Conservation (phyloP, 2,797 vertebrate species). For the Coilia nasus region DNA sequence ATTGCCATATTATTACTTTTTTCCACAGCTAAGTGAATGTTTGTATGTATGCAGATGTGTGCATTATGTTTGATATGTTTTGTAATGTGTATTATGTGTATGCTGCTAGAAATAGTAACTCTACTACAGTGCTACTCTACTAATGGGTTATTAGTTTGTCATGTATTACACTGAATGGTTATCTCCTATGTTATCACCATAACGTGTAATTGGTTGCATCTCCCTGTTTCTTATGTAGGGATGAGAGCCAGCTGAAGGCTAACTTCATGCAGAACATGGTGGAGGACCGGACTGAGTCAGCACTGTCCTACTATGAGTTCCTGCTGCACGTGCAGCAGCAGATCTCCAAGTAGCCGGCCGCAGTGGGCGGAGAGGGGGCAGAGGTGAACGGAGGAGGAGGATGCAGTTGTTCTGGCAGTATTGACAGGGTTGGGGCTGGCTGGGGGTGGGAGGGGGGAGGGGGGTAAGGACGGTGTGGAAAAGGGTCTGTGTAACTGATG, state of each 20-base stretch:
- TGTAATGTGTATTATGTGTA: too few relatives aligned
- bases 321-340: conserved; percentile 96
- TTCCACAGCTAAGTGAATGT: too few relatives aligned
- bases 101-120: too few relatives aligned
- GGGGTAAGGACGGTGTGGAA: background rate
- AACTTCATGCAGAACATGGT: conserved; percentile 95
- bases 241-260: conserved; percentile 89
- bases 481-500: background rate
- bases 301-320: conserved; percentile 97
- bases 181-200: too few relatives aligned
- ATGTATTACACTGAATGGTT: too few relatives aligned
- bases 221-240: conserved; percentile 70
- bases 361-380: background rate
- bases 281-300: conserved; percentile 96
- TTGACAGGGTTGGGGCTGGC: background rate
- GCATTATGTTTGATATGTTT: too few relatives aligned
- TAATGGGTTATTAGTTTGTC: too few relatives aligned
- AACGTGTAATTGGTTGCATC: too few relatives aligned
- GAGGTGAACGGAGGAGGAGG: conserved; percentile 26
- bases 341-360: conserved; percentile 87
- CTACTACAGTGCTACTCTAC: too few relatives aligned
- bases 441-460: too few relatives aligned
- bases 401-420: conserved; percentile 20
- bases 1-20: too few relatives aligned
- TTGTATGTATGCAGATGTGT: too few relatives aligned